A percentile compares a stretch with the other conserved stretches of the same genome.
phyloP scores from a whole-genome alignment of 2,797 vertebrate species.

The Chaetodon trifasciatus region DNA sequence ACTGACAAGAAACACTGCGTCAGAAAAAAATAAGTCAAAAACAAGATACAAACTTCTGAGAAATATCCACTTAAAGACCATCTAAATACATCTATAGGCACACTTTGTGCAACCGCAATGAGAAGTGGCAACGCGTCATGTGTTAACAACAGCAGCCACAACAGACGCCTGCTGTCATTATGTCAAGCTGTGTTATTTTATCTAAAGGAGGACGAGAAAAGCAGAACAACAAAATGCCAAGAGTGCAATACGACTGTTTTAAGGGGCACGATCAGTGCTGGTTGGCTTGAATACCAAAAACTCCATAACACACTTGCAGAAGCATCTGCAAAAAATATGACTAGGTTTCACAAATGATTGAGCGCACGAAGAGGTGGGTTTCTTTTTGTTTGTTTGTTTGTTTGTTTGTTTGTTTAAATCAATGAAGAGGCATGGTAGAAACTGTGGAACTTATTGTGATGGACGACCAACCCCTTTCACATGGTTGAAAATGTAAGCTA shows the following conservation, averaged over 20 bases:
- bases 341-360: conserved; percentile 38
- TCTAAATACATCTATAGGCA: neutral
- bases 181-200: conserved; percentile 45
- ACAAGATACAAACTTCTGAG: neutral
- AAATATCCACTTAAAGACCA: conserved; percentile 1
- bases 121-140: conserved; percentile 31
- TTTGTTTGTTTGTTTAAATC: conserved; percentile 2
- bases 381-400: neutral
- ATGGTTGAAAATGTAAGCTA: neutral
- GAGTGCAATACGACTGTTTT: conserved; percentile 36
- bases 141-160: conserved; percentile 40
- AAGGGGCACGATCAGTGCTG: conserved; percentile 33
- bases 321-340: conserved; percentile 9
- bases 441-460: neutral
- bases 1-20: neutral
- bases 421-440: neutral
- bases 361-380: neutral
- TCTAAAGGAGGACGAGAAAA: neutral
- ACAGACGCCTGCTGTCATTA: conserved; percentile 41
- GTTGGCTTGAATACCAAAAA: conserved; percentile 38
- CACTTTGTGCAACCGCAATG: neutral
- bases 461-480: neutral
- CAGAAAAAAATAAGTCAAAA: conserved; percentile 1
- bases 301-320: conserved; percentile 25
- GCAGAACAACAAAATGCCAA: conserved; percentile 18